Percentiles rank a stretch among this genome's conserved stretches.
Conservation (phyloP, 2,797 vertebrate species). For the Sebastes goodei region DNA sequence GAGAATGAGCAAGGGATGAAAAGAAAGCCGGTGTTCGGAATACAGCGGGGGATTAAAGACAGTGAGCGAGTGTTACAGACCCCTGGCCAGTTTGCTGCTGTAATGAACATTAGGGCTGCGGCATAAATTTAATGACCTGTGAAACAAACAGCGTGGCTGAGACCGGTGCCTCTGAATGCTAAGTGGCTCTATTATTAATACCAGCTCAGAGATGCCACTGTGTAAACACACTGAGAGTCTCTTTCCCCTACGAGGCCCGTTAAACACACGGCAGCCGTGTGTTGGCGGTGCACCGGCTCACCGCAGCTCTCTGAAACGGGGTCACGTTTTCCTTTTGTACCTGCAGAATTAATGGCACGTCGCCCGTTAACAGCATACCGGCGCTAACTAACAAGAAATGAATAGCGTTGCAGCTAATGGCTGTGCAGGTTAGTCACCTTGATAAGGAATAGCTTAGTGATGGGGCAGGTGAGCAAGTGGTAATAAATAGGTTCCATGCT, state of each 20-base stretch:
- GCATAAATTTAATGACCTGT: slow-evolving; percentile 87
- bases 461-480: slow-evolving; percentile 52
- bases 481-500: slow-evolving; percentile 45
- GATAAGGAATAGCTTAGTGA: slow-evolving; percentile 60
- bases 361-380: slow-evolving; percentile 38
- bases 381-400: slow-evolving; percentile 61
- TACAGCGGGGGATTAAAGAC: slow-evolving; percentile 74
- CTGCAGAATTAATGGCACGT: slow-evolving; percentile 68
- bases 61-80: slow-evolving; percentile 75
- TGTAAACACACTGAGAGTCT: slow-evolving; percentile 74
- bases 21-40: slow-evolving; percentile 53
- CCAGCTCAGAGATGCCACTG: slow-evolving; percentile 73
- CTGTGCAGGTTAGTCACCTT: slow-evolving; percentile 55
- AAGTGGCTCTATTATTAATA: slow-evolving; percentile 84
- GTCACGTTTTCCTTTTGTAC: slow-evolving; percentile 67
- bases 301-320: slow-evolving; percentile 45
- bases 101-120: slow-evolving; percentile 85
- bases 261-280: slow-evolving; percentile 41
- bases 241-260: slow-evolving; percentile 54
- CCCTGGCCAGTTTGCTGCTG: slow-evolving; percentile 76
- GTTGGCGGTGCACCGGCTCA: slow-evolving; percentile 27
- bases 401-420: slow-evolving; percentile 56
- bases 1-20: slow-evolving; percentile 59
- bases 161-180: slow-evolving; percentile 77
- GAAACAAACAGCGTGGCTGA: slow-evolving; percentile 82